Conservation (phyloP, 2,113 vertebrate genomes). For the Heterotilapia buettikoferi region DNA sequence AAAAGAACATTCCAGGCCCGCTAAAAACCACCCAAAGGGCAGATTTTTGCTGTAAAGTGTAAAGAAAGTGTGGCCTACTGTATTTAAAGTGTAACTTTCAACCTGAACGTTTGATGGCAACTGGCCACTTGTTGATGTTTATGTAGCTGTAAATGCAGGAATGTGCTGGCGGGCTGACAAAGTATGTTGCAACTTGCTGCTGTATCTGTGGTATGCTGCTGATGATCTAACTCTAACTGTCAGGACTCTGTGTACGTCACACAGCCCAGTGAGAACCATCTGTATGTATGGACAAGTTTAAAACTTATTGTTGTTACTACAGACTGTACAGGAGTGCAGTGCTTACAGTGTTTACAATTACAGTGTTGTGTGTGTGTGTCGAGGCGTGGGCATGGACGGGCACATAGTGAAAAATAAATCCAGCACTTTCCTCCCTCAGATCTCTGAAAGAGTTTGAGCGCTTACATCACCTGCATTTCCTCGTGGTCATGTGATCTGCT, state of each 20-base stretch:
- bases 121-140: neutral
- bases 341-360: neutral
- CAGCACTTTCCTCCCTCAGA: neutral
- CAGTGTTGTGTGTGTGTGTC: neutral
- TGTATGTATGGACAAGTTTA: neutral
- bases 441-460: neutral
- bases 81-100: neutral
- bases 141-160: neutral
- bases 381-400: neutral
- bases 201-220: neutral
- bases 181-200: neutral
- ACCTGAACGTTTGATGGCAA: neutral
- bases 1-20: neutral
- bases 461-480: neutral
- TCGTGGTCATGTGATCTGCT: neutral
- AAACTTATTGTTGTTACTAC: neutral
- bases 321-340: neutral
- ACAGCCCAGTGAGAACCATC: neutral
- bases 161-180: neutral
- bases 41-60: neutral
- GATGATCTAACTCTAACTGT: neutral
- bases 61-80: accelerated
- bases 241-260: neutral
- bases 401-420: neutral
- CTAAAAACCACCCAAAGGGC: neutral